These are phyloP conservation scores for Parnassius glacialis DNA, from an alignment of 2,888 invertebrate genomes.

Conservation along the genomic window DNA sequence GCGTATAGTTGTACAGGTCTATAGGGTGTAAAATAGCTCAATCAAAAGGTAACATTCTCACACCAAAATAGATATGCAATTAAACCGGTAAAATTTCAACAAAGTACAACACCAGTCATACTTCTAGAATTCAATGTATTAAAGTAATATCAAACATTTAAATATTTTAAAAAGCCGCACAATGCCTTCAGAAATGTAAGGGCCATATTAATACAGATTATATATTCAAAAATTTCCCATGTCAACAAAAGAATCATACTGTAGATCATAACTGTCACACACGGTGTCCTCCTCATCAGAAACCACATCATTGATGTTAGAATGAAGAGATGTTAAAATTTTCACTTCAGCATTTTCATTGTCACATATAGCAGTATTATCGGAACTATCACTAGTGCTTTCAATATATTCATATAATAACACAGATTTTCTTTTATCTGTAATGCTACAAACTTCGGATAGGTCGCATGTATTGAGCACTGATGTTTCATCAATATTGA, in stretches of 20 bases:
- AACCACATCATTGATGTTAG: constrained; percentile 32
- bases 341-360: constrained; percentile 40
- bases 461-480: constrained; percentile 32
- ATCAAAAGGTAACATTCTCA: constrained; percentile 38
- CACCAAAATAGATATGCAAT: constrained; percentile 46
- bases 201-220: constrained; percentile 17
- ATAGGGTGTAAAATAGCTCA: constrained; percentile 65
- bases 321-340: constrained; percentile 37
- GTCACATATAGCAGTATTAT: constrained; percentile 64
- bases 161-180: constrained; percentile 8
- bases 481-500: constrained; percentile 52
- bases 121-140: too few relatives aligned
- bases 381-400: constrained; percentile 65
- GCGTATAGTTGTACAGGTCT: constrained; percentile 64
- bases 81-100: constrained; percentile 4
- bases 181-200: constrained; percentile 8
- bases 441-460: constrained; percentile 34
- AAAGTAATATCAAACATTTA: constrained; percentile 15
- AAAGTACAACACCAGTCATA: background rate
- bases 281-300: constrained; percentile 45
- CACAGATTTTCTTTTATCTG: constrained; percentile 30
- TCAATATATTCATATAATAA: constrained; percentile 62
- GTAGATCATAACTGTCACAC: constrained; percentile 65
- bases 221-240: constrained; percentile 71
- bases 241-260: constrained; percentile 77